phyloP scores from a whole-genome alignment of 2,888 invertebrate genomes.

The Drosophila anomalipes region DNA sequence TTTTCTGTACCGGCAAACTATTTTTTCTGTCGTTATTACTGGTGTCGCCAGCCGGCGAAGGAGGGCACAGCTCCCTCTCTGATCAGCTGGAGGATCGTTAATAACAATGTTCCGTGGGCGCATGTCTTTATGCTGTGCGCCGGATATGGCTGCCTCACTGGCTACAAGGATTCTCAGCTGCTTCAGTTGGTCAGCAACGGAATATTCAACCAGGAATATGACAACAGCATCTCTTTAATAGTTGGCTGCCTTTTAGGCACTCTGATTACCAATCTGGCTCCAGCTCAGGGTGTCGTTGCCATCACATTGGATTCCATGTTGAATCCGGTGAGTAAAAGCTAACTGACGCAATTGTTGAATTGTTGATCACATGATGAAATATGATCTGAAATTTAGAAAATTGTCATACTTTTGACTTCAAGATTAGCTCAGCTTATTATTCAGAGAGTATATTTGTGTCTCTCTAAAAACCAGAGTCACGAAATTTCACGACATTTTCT shows the following conservation, averaged over 20 bases:
- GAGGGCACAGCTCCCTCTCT: slow-evolving; percentile 35
- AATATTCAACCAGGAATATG: neutral
- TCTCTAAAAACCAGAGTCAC: too few species aligned
- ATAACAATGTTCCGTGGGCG: slow-evolving; percentile 48
- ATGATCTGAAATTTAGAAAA: neutral
- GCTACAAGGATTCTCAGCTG: slow-evolving; percentile 17
- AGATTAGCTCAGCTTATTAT: neutral
- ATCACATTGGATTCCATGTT: slow-evolving; percentile 1
- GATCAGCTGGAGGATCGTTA: slow-evolving; percentile 52
- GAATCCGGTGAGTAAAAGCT: slow-evolving; percentile 21
- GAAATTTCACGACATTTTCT: too few species aligned
- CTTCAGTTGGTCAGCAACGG: neutral
- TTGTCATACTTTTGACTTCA: too few species aligned
- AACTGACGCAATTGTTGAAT: too few species aligned
- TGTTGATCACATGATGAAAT: too few species aligned
- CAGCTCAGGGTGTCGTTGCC: slow-evolving; percentile 29
- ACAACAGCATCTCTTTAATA: rapidly evolving
- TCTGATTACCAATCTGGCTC: slow-evolving; percentile 20
- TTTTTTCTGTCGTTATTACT: slow-evolving; percentile 56
- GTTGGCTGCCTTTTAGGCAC: slow-evolving; percentile 18
- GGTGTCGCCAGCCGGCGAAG: slow-evolving; percentile 43
- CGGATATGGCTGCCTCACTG: slow-evolving; percentile 8
- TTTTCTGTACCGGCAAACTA: slow-evolving; percentile 59
- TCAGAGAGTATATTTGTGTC: too few species aligned
- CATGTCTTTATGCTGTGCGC: slow-evolving; percentile 55